Evolutionary conservation across 92 coral and sea anemone species (phyloP), one percentile per base, ranked within the genome.

Genomic region (Siderastrea radians): DNA sequence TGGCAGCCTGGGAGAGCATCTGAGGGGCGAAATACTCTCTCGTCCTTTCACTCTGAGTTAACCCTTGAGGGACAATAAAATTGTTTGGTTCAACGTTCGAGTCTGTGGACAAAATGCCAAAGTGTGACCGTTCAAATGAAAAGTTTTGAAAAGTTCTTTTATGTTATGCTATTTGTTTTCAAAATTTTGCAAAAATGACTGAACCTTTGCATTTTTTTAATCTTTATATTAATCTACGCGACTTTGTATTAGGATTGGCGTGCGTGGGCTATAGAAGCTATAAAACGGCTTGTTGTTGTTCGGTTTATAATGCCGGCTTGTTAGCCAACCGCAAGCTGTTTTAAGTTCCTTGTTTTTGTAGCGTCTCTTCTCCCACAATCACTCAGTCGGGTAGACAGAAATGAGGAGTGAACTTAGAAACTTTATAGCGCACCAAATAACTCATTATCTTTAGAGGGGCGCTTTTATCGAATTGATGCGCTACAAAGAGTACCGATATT

Each of bases 401-500:
- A 55, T 54, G 16, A 73, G 17, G 46, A 6, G 46, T 2, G 73
- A 74, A 60, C 12, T 44, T 64, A 53, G 81, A 73, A 84, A 73
- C 64, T 19, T 66, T 72, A 61, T 74, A 73, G 87, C 72, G 62
- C 72, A 0, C 11, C 38, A 74, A 84, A 26, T 49, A 49, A 52
- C 52, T 84, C 74, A 74, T 84, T 84, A 84, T 62, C 60, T 17
- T 44, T 14, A 63, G 60, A 47, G 45, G 60, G 60, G 64, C 60
- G 63, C 73, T 60, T 62, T 84, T 84, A 73, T 72, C 78, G 73
- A 74, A 61, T 60, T 74, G 64, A 38, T 8, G 61, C 72, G n/a
- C 43, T 50, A 73, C 87, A 73, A 84, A 84, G 80, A 73, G 52
- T 14, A 19, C 87, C 87, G 87, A 74, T 82, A 72, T 82, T 82